Base-by-base conservation (phyloP, 2,888 invertebrate genomes). In the Gonocerus acuteangulatus region DNA sequence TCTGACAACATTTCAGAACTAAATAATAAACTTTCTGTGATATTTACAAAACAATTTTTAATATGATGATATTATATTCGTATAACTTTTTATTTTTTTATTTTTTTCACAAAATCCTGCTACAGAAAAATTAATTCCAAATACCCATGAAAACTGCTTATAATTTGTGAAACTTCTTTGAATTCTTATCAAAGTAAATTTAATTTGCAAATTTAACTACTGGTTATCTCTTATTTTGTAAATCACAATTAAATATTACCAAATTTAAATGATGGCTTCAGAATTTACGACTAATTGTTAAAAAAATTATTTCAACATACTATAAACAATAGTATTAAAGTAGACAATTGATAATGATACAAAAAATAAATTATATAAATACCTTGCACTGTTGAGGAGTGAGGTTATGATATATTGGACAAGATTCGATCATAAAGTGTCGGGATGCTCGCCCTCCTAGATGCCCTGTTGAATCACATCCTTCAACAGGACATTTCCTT, bases 361-460 rank as follows among this genome's bases (percentile, higher is more conserved):
- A 32, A 6, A 32, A 44, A 44, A 44, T 21, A 13, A 48, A 48
- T 13, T 4, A 27, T 6, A 36, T 15, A 13, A 16, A 49, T 73
- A 81, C 80, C 74, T 76, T 77, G 71, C 89, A 88, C 69, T 85
- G 82, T 52, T 82, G 82, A 21, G 84, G 80, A 7, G 86, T 83
- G 68, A 84, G 84, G 74, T 95, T 93, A 76, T 95, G 95, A 77
- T 89, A 96, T 58, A 85, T 72, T 1, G 95, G 95, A 71, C 96
- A 96, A 19, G 92, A 91, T 73, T 93, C 90, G 64, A 89, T 80
- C 1, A 93, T 89, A 73, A 93, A 91, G 76, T 96, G 96, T 22
- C 81, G 81, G 2, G 85, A 82, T 65, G 84, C 79, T 70, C 83
- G 82, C 11, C 94, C 94, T 64, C 89, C 87, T 4, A 94, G 77